Base-by-base conservation (phyloP, 2,113 vertebrate genomes). In the Odontesthes bonariensis region DNA sequence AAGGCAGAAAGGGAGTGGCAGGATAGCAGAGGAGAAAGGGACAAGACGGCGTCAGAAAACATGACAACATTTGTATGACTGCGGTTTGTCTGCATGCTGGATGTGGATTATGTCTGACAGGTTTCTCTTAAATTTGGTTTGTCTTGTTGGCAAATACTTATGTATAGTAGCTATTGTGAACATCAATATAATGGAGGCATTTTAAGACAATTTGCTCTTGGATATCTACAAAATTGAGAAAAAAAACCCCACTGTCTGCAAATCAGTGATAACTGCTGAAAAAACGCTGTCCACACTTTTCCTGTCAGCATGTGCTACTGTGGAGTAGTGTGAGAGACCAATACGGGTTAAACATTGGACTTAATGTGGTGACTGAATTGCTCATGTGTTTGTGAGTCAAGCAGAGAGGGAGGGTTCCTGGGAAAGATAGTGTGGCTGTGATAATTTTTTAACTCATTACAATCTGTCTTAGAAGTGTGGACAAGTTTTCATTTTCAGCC, bases 381-480 rank as follows among this genome's bases (percentile, higher is more conserved):
- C 90, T 92, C 89, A 89, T 92, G 93, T 90, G 89, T 90, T 79
- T 71, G 79, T 91, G 91, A 90, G 83, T 90, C 89, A 91, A 86
- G 75, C 59, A 49, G 73, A 46, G 74, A 67, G 78, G 77, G 75
- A 69, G 75, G 57, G 71, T 35, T 17, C 1, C 32, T 52, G 59
- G 64, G 56, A 27, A 55, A 82, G 73, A 89, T 84, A 79, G 69
- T 64, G 68, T 80, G 47, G 60, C 54, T 64, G 58, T 65, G 80
- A 82, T 86, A 54, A 73, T 68, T 79, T 79, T 90, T 85, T 46
- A 86, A 88, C 77, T 90, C 75, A 73, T 90, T 84, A 71, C 13
- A 0, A 69, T 62, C 60, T 60, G 17, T 67, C 42, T 19, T 31
- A 69, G 60, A 69, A 60, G 56, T 13, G 31, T 32, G 12, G 46